Evolutionary conservation across 1,140 invertebrate species (phyloP), one percentile per base, ranked within the genome.

Genomic region (Dendroctonus ponderosae): DNA sequence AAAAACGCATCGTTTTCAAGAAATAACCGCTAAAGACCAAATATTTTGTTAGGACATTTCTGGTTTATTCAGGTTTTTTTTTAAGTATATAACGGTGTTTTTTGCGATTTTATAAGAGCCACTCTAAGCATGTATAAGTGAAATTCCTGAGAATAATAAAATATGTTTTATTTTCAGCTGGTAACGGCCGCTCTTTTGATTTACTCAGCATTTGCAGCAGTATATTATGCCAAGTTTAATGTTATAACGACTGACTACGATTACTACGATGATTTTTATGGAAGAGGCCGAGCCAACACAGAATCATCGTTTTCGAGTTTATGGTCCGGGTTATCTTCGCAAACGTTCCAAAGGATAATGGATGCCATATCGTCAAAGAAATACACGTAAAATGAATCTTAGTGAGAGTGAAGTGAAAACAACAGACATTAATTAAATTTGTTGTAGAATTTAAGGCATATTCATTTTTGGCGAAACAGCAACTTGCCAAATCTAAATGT

Each of bases 201-300:
- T 62, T 93, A 93, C 80, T 91, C 90, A 11, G 89, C 89, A 52
- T 86, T 92, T 68, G 90, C 91, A 0, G 90, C 91, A 52, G 87
- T 92, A 73, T 93, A 92, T 79, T 93, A 91, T 76, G 90, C 91
- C 26, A 92, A 91, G 77, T 90, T 91, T 71, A 92, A 91, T 78
- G 89, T 89, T 7, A 83, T 90, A 53, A 83, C 86, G 7, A 85
- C 85, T 38, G 89, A 91, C 69, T 88, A 89, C 75, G 88, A 90
- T 74, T 89, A 90, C 74, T 74, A 82, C 52, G 81, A 82, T 57
- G 81, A 81, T 64, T 84, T 85, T 73, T 77, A 83, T 53, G 85
- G 83, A 52, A 72, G 75, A 57, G 74, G 81, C 58, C 71, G 74
- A 46, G 72, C 72, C 14, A 68, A 69, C 46, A 49, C 68, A 9